Evolutionary conservation across 1,140 invertebrate genomes (phyloP).

Genomic region (Helicorthomorpha holstii): DNA sequence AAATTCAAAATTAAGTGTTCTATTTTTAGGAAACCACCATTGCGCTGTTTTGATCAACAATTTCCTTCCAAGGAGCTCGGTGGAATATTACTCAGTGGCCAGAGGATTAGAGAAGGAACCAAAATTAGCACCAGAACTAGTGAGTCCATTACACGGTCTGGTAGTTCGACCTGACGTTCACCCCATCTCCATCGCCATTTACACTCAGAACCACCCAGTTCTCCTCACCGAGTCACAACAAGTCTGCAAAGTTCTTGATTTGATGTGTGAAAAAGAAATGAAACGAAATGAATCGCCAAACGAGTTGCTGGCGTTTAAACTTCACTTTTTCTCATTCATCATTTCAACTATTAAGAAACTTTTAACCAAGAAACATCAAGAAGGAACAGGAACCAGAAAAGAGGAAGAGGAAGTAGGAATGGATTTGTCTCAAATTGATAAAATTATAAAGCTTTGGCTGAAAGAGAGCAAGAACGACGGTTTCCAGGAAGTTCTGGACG

Average conservation of each 20-base stretch:
- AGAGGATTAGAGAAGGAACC: conserved; percentile 66
- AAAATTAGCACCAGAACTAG: conserved; percentile 49
- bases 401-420: conserved; percentile 28
- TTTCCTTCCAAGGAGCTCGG: conserved; percentile 64
- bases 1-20: too few relatives aligned
- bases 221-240: conserved; percentile 54
- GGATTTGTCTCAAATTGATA: conserved; percentile 15
- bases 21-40: conserved; percentile 58
- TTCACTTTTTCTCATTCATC: conserved; percentile 66
- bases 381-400: too few relatives aligned
- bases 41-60: conserved; percentile 90
- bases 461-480: conserved; percentile 55
- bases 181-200: conserved; percentile 44
- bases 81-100: conserved; percentile 65
- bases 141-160: conserved; percentile 64
- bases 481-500: conserved; percentile 60
- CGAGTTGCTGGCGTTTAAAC: conserved; percentile 83
- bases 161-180: conserved; percentile 48
- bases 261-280: conserved; percentile 76
- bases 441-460: conserved; percentile 33
- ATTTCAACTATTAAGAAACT: conserved; percentile 36
- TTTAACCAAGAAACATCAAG: conserved; percentile 1
- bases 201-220: conserved; percentile 48
- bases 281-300: conserved; percentile 66
- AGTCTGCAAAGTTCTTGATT: conserved; percentile 61